phyloP scores from a whole-genome alignment of 2,797 vertebrate genomes.

The Trachops cirrhosus region DNA sequence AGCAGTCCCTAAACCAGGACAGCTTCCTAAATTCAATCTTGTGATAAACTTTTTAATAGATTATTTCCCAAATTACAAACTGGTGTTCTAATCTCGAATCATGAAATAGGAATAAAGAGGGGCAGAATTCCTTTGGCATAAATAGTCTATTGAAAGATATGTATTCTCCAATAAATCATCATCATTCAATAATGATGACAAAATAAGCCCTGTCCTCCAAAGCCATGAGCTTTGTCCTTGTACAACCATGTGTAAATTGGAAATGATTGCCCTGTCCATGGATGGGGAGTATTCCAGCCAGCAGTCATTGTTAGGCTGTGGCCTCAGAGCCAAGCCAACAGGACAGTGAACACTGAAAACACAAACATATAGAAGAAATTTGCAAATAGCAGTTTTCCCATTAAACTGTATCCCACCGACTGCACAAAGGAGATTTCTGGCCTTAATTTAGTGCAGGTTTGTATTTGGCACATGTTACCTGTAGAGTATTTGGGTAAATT shows the following conservation, averaged over 20 bases:
- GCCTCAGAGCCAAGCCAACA: background rate
- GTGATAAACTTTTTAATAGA: background rate
- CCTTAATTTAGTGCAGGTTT: constrained; percentile 92
- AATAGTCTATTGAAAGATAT: background rate
- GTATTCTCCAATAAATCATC: constrained; percentile 51
- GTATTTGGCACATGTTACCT: constrained; percentile 90
- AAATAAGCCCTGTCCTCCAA: constrained; percentile 56
- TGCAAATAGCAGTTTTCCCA: constrained; percentile 73
- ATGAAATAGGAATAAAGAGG: background rate
- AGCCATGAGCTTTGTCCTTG: constrained; percentile 29
- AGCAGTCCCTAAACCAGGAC: background rate
- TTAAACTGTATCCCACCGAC: constrained; percentile 84
- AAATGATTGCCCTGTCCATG: constrained; percentile 27
- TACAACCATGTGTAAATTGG: constrained; percentile 4
- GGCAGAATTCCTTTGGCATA: background rate
- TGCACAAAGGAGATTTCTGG: constrained; percentile 86
- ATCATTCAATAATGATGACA: constrained; percentile 47
- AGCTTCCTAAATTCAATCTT: background rate
- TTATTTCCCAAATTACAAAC: background rate
- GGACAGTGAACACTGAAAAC: background rate
- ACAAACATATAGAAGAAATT: constrained; percentile 59
- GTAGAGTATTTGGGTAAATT: constrained; percentile 96
- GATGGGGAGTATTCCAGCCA: background rate
- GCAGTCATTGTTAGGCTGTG: background rate
- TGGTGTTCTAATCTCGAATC: background rate